Evolutionary conservation across 2,797 vertebrate genomes (phyloP).

Genomic region (Podarcis siculus): DNA sequence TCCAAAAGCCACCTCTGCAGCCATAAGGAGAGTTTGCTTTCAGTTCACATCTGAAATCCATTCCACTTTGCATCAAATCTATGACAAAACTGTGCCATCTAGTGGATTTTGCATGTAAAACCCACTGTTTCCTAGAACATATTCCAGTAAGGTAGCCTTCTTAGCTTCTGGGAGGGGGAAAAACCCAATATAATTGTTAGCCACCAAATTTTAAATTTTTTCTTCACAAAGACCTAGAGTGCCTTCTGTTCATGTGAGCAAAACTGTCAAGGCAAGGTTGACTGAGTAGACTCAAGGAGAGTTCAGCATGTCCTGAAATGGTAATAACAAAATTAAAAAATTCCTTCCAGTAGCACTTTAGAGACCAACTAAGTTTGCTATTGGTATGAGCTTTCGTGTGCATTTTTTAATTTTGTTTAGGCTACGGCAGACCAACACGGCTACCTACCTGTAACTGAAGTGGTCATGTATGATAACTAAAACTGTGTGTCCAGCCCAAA

Average conservation of each 20-base stretch:
- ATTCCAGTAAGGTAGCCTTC: background rate
- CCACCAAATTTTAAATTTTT: no score
- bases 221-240: background rate
- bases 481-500: background rate
- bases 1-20: background rate
- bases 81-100: slow-evolving; percentile 38
- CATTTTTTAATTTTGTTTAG: no score
- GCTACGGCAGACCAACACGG: no score
- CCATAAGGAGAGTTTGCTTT: background rate
- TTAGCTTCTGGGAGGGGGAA: background rate
- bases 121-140: background rate
- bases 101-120: slow-evolving; percentile 21
- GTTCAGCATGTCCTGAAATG: background rate
- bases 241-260: background rate
- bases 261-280: background rate
- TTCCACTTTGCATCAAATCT: background rate
- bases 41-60: background rate
- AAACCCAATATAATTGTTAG: background rate
- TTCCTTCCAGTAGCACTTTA: no score
- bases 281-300: no score
- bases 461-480: background rate
- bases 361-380: no score
- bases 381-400: no score
- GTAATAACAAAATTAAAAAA: background rate
- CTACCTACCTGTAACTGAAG: no score